phyloP scores from a whole-genome alignment of 2,888 invertebrate genomes.

The Mechanitis mazaeus region DNA sequence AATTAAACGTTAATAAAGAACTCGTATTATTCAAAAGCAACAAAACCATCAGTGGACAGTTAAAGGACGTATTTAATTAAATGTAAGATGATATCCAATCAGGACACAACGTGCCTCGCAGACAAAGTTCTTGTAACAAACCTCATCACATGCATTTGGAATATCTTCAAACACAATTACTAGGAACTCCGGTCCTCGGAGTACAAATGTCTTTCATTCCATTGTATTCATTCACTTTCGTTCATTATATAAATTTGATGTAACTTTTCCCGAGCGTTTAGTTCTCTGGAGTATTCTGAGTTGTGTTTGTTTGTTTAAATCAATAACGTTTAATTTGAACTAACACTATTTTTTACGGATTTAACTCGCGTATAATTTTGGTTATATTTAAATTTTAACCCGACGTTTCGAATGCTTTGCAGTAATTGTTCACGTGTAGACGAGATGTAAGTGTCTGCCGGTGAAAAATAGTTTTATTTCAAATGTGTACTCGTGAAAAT shows the following conservation, averaged over 20 bases:
- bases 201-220: not conserved
- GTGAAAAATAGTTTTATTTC: too few relatives aligned
- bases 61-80: not conserved
- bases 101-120: conserved; percentile 4
- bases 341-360: too few relatives aligned
- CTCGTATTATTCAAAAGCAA: not conserved
- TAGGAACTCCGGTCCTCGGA: conserved; percentile 2
- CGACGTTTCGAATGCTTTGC: too few relatives aligned
- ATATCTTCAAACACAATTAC: not conserved
- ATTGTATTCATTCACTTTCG: conserved; percentile 3
- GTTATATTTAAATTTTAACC: too few relatives aligned
- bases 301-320: too few relatives aligned
- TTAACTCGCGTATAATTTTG: too few relatives aligned
- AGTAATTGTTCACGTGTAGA: too few relatives aligned
- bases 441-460: too few relatives aligned
- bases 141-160: not conserved
- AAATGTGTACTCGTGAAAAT: too few relatives aligned
- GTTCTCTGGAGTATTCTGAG: too few relatives aligned
- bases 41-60: not conserved
- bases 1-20: too few relatives aligned
- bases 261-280: not conserved
- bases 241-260: conserved; percentile 2
- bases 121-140: conserved; percentile 2
- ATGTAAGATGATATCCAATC: not conserved
- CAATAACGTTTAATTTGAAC: too few relatives aligned